Percentiles rank a stretch among this genome's conserved stretches.
Evolutionary conservation across 1,140 invertebrate species (phyloP).

Genomic region (Eupeodes corollae): DNA sequence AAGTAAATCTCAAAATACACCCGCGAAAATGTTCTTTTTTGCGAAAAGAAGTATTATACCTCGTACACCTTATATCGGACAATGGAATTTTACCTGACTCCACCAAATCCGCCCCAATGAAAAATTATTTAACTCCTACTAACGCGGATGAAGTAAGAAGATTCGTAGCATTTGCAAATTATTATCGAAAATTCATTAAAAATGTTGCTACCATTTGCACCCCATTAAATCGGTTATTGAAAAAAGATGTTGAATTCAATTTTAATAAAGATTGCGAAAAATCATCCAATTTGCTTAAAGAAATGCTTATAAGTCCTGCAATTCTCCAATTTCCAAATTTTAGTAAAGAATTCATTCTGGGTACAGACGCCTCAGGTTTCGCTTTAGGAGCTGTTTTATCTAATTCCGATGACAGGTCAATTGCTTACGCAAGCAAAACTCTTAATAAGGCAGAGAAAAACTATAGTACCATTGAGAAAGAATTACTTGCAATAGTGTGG

Average conservation of each 20-base stretch:
- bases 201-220: slow-evolving; percentile 10
- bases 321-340: slow-evolving; percentile 32
- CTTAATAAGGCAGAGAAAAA: slow-evolving; percentile 35
- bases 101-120: slow-evolving; percentile 9
- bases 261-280: slow-evolving; percentile 12
- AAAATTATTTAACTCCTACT: slow-evolving; percentile 12
- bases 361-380: slow-evolving; percentile 16
- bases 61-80: slow-evolving; percentile 25
- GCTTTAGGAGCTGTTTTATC: slow-evolving; percentile 18
- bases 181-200: slow-evolving; percentile 16
- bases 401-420: slow-evolving; percentile 24
- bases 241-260: not conserved
- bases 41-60: slow-evolving; percentile 17
- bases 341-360: slow-evolving; percentile 18
- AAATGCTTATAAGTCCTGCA: slow-evolving; percentile 13
- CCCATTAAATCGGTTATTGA: not conserved
- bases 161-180: slow-evolving; percentile 13
- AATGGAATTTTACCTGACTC: slow-evolving; percentile 18
- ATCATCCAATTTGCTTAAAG: slow-evolving; percentile 16
- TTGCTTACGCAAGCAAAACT: slow-evolving; percentile 31
- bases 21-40: slow-evolving; percentile 18
- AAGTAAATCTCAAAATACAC: slow-evolving; percentile 13
- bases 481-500: slow-evolving; percentile 31
- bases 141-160: slow-evolving; percentile 10
- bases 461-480: slow-evolving; percentile 28